Base-by-base conservation (phyloP, 2,888 invertebrate genomes). In the Cactoblastis cactorum region DNA sequence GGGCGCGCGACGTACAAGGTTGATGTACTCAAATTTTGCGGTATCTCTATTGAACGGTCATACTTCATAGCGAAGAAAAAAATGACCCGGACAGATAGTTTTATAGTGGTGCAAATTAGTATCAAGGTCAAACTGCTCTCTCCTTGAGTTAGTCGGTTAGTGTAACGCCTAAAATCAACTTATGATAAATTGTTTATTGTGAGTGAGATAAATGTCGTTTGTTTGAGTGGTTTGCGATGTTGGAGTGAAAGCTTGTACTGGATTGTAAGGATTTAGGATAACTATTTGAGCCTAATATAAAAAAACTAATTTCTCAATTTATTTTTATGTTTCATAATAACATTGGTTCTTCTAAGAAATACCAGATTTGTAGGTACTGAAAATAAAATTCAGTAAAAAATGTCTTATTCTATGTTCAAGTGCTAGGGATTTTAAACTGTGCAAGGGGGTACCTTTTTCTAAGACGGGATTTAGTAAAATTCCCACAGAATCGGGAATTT, bases 121-220 rank as follows among this genome's bases (percentile, higher is more conserved):
- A 88, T 87, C 88, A 89, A 89, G 88, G 88, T 70, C 85, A 56
- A 69, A 57, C 75, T 70, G 78, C 81, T 80, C 85, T 86, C 85
- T 83, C 84, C 75, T 72, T 63, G 56, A 64, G 67, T 86, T 83
- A 86, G 79, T 87, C 71, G 88, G 88, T 89, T 84, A 89, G 86
- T 88, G 83, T 89, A 88, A 84, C 88, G 80, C 72, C 77, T 76
- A 77, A 84, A 83, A 82, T 80, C 77, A 78, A 80, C 77, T 72
- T 80, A 83, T 86, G 88, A 88, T 88, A 85, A 83, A 89, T 88
- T 80, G 79, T 70, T 82, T 78, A 88, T 87, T 88, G 87, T 88
- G 68, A 68, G 72, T 71, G 71, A 78, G 87, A 86, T 87, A 86
- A 83, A 83, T 86, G 80, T 80, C 72, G 72, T 69, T 61, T 73